phyloP scores from a whole-genome alignment of 2,113 vertebrate species.

The Leptocoma aspasia region DNA sequence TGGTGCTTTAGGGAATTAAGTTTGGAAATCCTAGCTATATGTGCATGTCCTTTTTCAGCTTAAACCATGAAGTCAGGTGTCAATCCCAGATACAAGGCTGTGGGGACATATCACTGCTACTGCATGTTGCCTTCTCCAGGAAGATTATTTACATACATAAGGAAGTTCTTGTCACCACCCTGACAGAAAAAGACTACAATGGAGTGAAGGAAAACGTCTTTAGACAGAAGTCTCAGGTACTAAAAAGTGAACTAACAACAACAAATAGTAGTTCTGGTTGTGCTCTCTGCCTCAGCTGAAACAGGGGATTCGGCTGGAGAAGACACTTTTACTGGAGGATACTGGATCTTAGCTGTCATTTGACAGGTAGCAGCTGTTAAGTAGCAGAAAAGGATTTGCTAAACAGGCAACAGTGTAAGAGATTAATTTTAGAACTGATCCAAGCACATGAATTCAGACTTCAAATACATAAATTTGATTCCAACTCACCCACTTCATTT shows the following conservation, averaged over 20 bases:
- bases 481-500: not conserved
- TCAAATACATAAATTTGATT: not conserved
- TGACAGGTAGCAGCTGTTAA: not conserved
- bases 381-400: not conserved
- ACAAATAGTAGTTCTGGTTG: not conserved
- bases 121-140: not conserved
- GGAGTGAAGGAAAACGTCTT: not conserved
- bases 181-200: not conserved
- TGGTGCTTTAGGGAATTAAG: not conserved
- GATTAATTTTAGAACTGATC: not conserved
- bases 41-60: not conserved
- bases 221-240: not conserved
- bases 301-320: not conserved
- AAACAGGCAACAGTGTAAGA: not conserved
- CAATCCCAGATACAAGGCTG: not conserved
- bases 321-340: not conserved
- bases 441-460: not conserved
- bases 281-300: not conserved
- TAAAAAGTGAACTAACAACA: not conserved
- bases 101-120: not conserved
- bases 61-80: not conserved
- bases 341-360: not conserved
- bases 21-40: not conserved
- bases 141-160: not conserved
- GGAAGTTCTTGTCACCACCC: not conserved